These are phyloP conservation scores for Dioctria linearis DNA, from an alignment of 2,888 invertebrate species.

Conservation along the genomic window DNA sequence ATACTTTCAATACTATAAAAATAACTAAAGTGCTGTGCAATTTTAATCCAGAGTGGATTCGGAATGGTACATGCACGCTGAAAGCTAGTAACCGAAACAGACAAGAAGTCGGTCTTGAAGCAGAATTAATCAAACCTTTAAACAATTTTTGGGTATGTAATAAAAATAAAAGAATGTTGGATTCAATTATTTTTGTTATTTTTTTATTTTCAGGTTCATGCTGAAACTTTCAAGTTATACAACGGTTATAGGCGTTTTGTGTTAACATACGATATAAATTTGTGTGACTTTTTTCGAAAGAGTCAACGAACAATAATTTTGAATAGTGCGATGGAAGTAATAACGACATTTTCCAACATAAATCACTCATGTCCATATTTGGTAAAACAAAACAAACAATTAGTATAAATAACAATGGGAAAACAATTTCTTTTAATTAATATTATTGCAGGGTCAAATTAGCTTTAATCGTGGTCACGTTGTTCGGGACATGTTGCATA, in stretches of 20 bases:
- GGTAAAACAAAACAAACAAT: neutral
- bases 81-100: slow-evolving; percentile 3
- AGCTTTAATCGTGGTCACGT: neutral
- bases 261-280: neutral
- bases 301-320: neutral
- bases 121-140: neutral
- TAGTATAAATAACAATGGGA: too few relatives aligned
- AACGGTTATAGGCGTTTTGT: neutral
- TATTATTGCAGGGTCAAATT: neutral
- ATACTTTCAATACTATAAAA: slow-evolving; percentile 1
- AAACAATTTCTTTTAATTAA: too few relatives aligned
- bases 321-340: neutral
- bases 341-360: neutral
- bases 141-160: neutral
- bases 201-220: neutral
- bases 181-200: too few relatives aligned
- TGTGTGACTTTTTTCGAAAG: neutral
- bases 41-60: slow-evolving; percentile 15
- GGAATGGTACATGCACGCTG: slow-evolving; percentile 11
- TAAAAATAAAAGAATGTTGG: neutral
- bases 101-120: neutral
- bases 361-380: slow-evolving; percentile 16
- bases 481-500: neutral
- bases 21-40: neutral
- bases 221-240: neutral